Evolutionary conservation across 23 tunicate species (phyloP).

Genomic region (Styela clava): DNA sequence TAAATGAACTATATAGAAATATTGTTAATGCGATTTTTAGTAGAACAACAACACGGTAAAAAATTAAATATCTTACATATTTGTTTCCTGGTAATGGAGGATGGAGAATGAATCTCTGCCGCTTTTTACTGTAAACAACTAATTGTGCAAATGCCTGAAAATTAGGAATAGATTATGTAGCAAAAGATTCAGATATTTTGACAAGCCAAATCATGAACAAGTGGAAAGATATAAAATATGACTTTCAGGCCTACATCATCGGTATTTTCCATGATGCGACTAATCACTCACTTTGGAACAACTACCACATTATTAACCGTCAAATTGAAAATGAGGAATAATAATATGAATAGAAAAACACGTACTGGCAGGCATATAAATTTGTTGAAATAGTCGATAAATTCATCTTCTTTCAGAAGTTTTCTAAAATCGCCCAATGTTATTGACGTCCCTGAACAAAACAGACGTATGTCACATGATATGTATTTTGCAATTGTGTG

Average conservation of each 20-base stretch:
- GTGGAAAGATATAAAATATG: background rate
- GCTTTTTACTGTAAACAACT: constrained; percentile 20
- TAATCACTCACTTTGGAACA: no score
- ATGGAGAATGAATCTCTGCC: constrained; percentile 32
- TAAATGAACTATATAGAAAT: no score
- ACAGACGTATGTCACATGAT: no score
- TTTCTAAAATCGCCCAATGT: constrained; percentile 42
- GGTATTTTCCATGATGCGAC: no score
- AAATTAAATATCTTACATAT: constrained; percentile 51
- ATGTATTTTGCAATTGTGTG: no score
- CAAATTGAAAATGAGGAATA: background rate
- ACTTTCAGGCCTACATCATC: no score
- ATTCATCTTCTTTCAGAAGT: constrained; percentile 50
- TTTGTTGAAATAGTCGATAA: constrained; percentile 75
- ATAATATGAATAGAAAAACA: background rate
- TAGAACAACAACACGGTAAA: no score
- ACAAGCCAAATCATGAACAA: background rate
- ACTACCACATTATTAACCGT: no score
- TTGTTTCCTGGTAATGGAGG: constrained; percentile 36
- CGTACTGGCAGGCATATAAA: constrained; percentile 67
- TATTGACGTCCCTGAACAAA: constrained; percentile 14
- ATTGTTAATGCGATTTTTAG: no score
- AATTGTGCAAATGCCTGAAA: constrained; percentile 64
- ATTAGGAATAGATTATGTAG: background rate
- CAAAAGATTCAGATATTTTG: background rate